Evolutionary conservation across 2,888 invertebrate genomes (phyloP).

Genomic region (Bombylius discolor): DNA sequence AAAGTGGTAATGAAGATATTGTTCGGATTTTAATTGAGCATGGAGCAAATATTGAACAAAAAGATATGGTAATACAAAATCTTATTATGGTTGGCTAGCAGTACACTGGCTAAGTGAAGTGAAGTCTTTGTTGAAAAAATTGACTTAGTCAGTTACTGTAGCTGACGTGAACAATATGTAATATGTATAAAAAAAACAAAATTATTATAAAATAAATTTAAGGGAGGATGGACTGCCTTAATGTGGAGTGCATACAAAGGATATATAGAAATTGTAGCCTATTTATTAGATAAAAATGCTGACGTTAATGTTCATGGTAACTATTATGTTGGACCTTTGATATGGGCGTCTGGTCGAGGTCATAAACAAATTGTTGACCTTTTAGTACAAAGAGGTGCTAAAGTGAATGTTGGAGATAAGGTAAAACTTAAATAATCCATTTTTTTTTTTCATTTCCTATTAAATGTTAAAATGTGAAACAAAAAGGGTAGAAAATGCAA

Average conservation of each 20-base stretch:
- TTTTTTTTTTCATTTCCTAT: background rate
- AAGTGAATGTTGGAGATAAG: slow-evolving; percentile 87
- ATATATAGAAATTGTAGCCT: slow-evolving; percentile 56
- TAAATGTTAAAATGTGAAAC: background rate
- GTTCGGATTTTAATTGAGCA: slow-evolving; percentile 71
- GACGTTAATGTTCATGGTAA: slow-evolving; percentile 93
- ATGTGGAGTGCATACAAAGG: slow-evolving; percentile 99
- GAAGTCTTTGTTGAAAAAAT: too few relatives aligned
- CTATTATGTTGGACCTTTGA: slow-evolving; percentile 75
- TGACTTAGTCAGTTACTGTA: too few relatives aligned
- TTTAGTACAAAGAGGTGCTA: slow-evolving; percentile 75
- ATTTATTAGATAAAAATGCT: slow-evolving; percentile 73
- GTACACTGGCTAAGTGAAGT: too few relatives aligned
- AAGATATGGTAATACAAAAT: slow-evolving; percentile 57
- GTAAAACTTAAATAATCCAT: slow-evolving; percentile 21
- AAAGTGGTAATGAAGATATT: slow-evolving; percentile 73
- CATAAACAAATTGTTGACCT: slow-evolving; percentile 72
- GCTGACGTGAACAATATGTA: too few relatives aligned
- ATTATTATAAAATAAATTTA: slow-evolving; percentile 9
- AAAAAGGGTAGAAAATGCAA: too few relatives aligned
- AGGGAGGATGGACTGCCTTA: slow-evolving; percentile 94
- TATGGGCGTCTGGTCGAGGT: slow-evolving; percentile 93
- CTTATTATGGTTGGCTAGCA: background rate
- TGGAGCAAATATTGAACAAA: slow-evolving; percentile 73
- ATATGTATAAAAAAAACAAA: background rate